These are phyloP conservation scores for Syngnathus scovelli DNA, from an alignment of 2,113 vertebrate genomes.

Conservation along the genomic window DNA sequence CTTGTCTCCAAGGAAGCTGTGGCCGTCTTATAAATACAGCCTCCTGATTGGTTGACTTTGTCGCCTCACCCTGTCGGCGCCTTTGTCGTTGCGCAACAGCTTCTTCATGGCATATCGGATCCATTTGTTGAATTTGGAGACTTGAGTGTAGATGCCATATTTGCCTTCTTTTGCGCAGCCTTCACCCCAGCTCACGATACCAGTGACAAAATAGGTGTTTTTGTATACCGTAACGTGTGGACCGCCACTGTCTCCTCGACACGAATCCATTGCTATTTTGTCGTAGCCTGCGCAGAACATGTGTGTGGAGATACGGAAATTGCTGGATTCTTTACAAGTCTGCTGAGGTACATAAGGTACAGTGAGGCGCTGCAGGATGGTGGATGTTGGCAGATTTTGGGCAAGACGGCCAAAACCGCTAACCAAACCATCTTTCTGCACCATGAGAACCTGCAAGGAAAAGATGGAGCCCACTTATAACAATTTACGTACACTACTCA, in stretches of 20 bases:
- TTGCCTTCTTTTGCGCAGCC: constrained; percentile 86
- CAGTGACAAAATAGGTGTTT: constrained; percentile 81
- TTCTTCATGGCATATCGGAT: constrained; percentile 57
- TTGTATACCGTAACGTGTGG: constrained; percentile 84
- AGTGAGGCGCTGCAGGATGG: constrained; percentile 73
- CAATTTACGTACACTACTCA: background rate
- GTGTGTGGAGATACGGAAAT: constrained; percentile 68
- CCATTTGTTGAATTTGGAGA: constrained; percentile 82
- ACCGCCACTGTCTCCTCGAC: constrained; percentile 91
- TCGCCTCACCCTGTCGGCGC: constrained; percentile 21
- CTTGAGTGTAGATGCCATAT: constrained; percentile 88
- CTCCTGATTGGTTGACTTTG: constrained; percentile 10
- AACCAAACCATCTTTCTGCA: constrained; percentile 64
- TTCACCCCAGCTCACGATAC: constrained; percentile 94
- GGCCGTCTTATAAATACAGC: constrained; percentile 22
- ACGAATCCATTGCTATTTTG: constrained; percentile 75
- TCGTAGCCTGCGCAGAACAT: constrained; percentile 97
- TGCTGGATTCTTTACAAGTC: constrained; percentile 80
- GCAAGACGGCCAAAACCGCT: constrained; percentile 85
- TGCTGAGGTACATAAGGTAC: constrained; percentile 80
- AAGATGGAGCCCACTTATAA: background rate
- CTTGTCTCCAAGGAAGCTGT: background rate
- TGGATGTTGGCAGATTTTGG: constrained; percentile 51
- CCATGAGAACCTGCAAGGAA: constrained; percentile 77
- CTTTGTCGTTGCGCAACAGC: constrained; percentile 8